Percentiles rank a stretch among this genome's conserved stretches.
These are phyloP conservation scores for Dendrolimus punctatus DNA, from an alignment of 1,140 invertebrate species.

Conservation along the genomic window DNA sequence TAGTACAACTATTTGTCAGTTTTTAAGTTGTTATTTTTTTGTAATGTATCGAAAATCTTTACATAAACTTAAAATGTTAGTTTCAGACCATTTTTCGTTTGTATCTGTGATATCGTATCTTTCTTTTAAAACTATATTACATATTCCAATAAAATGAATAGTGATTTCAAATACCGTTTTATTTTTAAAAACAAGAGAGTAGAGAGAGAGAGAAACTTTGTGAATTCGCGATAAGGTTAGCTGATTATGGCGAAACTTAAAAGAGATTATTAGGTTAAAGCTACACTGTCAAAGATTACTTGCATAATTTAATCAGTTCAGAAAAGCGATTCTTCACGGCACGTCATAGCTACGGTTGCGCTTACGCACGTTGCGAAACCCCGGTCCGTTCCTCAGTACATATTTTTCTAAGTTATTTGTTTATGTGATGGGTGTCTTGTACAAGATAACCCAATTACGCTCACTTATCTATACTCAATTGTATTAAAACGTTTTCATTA, in stretches of 20 bases:
- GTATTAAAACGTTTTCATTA: conserved; percentile 24
- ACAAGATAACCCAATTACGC: conserved; percentile 36
- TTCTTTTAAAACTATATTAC: too few relatives aligned
- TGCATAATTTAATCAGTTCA: background rate
- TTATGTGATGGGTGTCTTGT: conserved; percentile 22
- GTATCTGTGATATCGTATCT: too few relatives aligned
- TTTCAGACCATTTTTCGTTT: conserved; percentile 1
- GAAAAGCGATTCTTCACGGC: background rate
- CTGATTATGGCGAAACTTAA: too few relatives aligned
- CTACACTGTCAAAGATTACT: background rate
- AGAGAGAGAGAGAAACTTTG: too few relatives aligned
- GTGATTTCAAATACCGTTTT: too few relatives aligned
- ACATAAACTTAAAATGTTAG: background rate
- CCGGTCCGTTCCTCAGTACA: conserved; percentile 8
- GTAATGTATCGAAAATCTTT: conserved; percentile 6
- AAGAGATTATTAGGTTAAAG: background rate
- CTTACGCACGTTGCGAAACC: conserved; percentile 10
- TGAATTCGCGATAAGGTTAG: too few relatives aligned
- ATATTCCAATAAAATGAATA: too few relatives aligned
- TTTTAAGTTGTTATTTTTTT: background rate
- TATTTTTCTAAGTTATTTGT: conserved; percentile 30
- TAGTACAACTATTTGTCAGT: too few relatives aligned
- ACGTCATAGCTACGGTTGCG: background rate
- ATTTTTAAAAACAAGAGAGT: too few relatives aligned
- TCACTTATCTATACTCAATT: conserved; percentile 24